Evolutionary conservation across 2,888 invertebrate genomes (phyloP), one percentile per base, ranked within the genome.

Genomic region (Nomada fabriciana): DNA sequence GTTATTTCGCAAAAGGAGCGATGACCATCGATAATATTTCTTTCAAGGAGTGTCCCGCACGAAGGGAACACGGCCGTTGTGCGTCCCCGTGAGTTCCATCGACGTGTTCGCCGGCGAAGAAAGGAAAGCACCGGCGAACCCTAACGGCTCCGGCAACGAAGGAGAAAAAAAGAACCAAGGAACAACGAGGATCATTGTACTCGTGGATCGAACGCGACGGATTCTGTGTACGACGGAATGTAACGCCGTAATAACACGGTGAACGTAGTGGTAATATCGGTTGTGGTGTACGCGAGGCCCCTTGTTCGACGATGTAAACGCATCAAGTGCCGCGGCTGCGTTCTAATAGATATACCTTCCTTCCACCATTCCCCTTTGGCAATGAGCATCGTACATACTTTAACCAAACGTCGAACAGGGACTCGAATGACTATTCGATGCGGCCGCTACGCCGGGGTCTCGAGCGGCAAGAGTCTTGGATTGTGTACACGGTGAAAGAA

Each of bases 221-320:
- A 81, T 84, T 72, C 75, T 86, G 71, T 89, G 89, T 90, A 87
- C 85, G 80, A 85, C 69, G 86, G 83, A 90, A 89, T 86, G 90
- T 91, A 90, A 90, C 87, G 78, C 79, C 82, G 84, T 83, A 90
- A 90, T 91, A 91, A 91, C 90, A 89, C 80, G 84, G 79, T 60
- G 81, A 83, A 72, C 75, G 80, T 78, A 78, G 80, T 75, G 72
- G 88, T 84, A 89, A 90, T 88, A 90, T 88, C 87, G 79, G 59
- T 61, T 52, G 76, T 79, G 76, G 82, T 72, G 73, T 83, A 84
- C 47, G 83, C 77, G 47, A 76, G 68, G 52, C 67, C 70, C 57
- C 77, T 78, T 80, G 77, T 64, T 75, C 72, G 61, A 60, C 85
- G 76, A 85, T 85, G 85, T 85, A 85, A 83, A 86, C 86, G 86